Base-by-base conservation (phyloP, 1,140 invertebrate genomes). In the Heliconius nattereri region DNA sequence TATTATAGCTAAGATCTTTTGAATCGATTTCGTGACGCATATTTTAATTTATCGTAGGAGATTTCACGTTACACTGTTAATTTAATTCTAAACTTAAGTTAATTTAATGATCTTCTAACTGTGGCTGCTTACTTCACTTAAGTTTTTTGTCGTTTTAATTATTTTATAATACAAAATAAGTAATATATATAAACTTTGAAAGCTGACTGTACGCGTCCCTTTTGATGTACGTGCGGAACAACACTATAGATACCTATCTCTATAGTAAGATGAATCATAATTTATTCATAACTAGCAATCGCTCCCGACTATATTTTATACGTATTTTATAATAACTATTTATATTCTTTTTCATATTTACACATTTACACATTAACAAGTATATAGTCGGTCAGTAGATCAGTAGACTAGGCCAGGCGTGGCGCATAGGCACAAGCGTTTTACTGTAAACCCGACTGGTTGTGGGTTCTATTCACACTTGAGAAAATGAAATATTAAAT, bases 181-280 rank as follows among this genome's bases (percentile, higher is more conserved):
- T n/a, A n/a, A n/a, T n/a, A n/a, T 37, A 70, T 1, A 26, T 7
- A 45, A 45, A 45, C 32, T 49, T 70, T 70, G 8, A 19, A 19
- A 23, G 7, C 37, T 23, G 37, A 70, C 60, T 76, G 75, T 76
- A 76, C 75, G 3, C 54, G 57, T 35, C 32, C 20, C 32, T 35
- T 70, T 66, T 70, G 75, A 76, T 66, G 26, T 60, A 76, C 23
- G 75, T 70, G 60, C 60, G 75, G 66, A 76, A 37, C 60, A 32
- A 66, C 23, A 66, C 23, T 66, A 66, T 66, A 66, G 7, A 66
- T 26, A 29, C 32, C 7, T 35, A 35, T 35, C 32, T 35, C 32
- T 35, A 35, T 66, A 26, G 60, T 9, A 29, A 23, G 60, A 66
- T 66, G 60, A 66, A 66, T 66, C 60, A 66, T 66, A 66, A 66